Evolutionary conservation across 2,888 invertebrate species (phyloP).

Genomic region (Dicycla oo): DNA sequence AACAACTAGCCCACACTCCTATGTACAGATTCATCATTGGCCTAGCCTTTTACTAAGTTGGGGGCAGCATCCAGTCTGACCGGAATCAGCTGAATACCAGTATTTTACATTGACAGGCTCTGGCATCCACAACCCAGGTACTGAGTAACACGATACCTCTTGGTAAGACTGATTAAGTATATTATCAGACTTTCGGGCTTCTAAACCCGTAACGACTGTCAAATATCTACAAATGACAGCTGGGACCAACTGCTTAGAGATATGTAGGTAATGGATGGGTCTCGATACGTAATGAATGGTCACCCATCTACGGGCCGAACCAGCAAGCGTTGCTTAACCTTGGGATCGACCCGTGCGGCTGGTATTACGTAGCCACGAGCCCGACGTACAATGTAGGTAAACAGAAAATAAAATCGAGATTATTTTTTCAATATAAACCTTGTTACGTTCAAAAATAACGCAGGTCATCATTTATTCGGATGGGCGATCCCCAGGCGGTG

Average conservation of each 20-base stretch:
- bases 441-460: slow-evolving; percentile 64
- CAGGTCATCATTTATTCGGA: slow-evolving; percentile 75
- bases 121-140: background rate
- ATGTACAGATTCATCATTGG: background rate
- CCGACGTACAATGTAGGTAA: background rate
- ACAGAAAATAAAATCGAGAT: slow-evolving; percentile 34
- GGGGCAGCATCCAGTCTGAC: background rate
- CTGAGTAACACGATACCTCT: background rate
- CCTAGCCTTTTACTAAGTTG: background rate
- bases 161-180: background rate
- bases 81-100: background rate
- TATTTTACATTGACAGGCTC: background rate
- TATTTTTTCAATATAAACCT: slow-evolving; percentile 63
- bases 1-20: background rate
- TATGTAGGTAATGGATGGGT: too few species aligned
- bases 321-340: background rate
- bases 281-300: too few species aligned
- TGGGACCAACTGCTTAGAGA: background rate
- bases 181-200: background rate
- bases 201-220: background rate
- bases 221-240: background rate
- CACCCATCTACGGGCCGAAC: background rate
- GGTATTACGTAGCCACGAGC: background rate
- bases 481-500: slow-evolving; percentile 74
- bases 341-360: background rate